Evolutionary conservation across 2,797 vertebrate species (phyloP).

Genomic region (Esox masquinongy): DNA sequence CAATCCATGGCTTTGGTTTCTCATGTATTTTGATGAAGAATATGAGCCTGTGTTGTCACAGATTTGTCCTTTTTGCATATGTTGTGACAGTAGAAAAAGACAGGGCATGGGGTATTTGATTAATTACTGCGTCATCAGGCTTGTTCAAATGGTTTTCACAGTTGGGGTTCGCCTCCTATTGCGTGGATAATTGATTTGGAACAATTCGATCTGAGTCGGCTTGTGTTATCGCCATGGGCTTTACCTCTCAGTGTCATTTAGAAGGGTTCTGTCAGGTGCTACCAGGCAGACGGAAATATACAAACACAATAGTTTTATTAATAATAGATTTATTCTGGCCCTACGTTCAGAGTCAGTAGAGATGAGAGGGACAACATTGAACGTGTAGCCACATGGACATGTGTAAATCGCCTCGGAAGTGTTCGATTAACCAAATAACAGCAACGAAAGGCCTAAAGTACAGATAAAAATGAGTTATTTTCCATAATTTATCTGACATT

Average conservation of each 20-base stretch:
- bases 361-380: not conserved
- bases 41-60: too few relatives aligned
- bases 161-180: constrained; percentile 33
- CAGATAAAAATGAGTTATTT: constrained; percentile 54
- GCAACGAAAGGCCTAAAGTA: constrained; percentile 36
- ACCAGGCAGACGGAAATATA: constrained; percentile 21
- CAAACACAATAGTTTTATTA: not conserved
- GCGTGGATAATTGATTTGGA: constrained; percentile 32
- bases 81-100: not conserved
- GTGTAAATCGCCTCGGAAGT: constrained; percentile 39
- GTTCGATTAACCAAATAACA: constrained; percentile 46
- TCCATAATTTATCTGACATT: constrained; percentile 39
- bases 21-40: too few relatives aligned
- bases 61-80: not conserved
- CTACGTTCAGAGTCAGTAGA: not conserved
- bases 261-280: not conserved
- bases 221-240: constrained; percentile 49
- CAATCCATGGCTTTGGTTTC: too few relatives aligned
- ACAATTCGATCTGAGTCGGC: constrained; percentile 53
- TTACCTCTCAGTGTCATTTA: constrained; percentile 62
- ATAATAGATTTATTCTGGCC: constrained; percentile 3
- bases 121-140: constrained; percentile 43
- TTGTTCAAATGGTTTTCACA: constrained; percentile 42
- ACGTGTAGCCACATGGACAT: constrained; percentile 3
- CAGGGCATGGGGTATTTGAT: constrained; percentile 32